phyloP scores from a whole-genome alignment of 2,888 invertebrate genomes.

The Parnassius glacialis region DNA sequence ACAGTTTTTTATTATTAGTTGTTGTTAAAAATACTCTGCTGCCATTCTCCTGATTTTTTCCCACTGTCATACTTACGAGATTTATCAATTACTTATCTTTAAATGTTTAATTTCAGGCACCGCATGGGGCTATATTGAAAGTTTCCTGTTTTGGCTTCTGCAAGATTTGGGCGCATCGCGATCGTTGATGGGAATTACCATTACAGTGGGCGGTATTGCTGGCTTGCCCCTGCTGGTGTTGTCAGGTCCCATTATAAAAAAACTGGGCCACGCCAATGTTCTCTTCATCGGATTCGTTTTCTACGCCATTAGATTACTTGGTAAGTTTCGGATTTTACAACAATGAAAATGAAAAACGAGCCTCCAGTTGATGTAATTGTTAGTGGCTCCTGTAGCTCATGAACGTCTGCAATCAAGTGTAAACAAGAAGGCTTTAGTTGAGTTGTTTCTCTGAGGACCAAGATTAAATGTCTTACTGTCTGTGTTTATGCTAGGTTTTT shows the following conservation, averaged over 20 bases:
- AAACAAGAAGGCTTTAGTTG: neutral
- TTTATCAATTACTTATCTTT: neutral
- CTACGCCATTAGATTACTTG: constrained; percentile 86
- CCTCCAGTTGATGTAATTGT: too few species aligned
- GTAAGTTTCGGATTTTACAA: constrained; percentile 53
- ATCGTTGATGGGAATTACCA: constrained; percentile 89
- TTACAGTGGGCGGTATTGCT: constrained; percentile 88
- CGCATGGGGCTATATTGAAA: constrained; percentile 92
- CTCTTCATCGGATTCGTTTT: constrained; percentile 88
- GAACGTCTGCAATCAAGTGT: too few species aligned
- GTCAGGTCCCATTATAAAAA: constrained; percentile 87
- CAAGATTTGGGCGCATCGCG: constrained; percentile 88
- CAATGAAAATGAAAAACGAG: too few species aligned
- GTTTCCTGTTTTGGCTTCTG: constrained; percentile 89
- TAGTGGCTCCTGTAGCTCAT: too few species aligned
- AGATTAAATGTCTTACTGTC: neutral
- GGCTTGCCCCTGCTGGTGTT: constrained; percentile 88
- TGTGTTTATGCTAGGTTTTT: too few species aligned
- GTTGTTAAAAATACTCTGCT: too few species aligned
- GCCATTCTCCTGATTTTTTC: too few species aligned
- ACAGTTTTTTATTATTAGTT: too few species aligned
- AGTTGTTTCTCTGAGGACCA: neutral
- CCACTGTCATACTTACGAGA: neutral
- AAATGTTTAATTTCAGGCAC: constrained; percentile 77
- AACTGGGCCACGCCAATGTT: constrained; percentile 88